Evolutionary conservation across 2,888 invertebrate genomes (phyloP).

Genomic region (Magallana nippona): DNA sequence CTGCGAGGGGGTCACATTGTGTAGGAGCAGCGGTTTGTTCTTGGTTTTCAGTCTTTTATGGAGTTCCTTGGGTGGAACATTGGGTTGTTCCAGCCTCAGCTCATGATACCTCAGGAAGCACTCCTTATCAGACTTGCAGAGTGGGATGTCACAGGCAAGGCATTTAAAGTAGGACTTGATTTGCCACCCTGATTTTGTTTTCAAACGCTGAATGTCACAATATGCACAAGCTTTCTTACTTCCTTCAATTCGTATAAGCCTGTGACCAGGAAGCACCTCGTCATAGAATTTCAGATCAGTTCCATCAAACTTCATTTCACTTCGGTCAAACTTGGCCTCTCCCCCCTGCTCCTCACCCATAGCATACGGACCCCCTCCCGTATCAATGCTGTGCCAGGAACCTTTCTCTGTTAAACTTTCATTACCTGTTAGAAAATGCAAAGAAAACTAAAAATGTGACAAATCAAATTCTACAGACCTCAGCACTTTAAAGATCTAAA

Average conservation of each 20-base stretch:
- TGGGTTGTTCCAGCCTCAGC: constrained; percentile 43
- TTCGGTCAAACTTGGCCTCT: constrained; percentile 19
- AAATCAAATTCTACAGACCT: not conserved
- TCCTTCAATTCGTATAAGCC: constrained; percentile 43
- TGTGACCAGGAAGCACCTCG: constrained; percentile 36
- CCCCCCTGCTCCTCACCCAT: constrained; percentile 7
- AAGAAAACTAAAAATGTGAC: not conserved
- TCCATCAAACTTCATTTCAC: constrained; percentile 19
- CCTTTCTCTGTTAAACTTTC: not conserved
- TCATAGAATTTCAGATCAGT: constrained; percentile 22
- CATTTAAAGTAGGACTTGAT: constrained; percentile 51
- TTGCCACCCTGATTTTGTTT: constrained; percentile 49
- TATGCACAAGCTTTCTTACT: constrained; percentile 48
- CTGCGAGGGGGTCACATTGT: constrained; percentile 37
- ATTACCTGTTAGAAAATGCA: not conserved
- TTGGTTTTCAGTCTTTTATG: constrained; percentile 47
- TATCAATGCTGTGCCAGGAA: constrained; percentile 31
- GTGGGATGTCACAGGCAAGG: constrained; percentile 46
- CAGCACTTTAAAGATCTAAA: not conserved
- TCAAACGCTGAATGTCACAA: constrained; percentile 47
- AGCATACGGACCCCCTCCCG: constrained; percentile 19
- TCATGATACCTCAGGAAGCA: constrained; percentile 46
- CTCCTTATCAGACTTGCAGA: constrained; percentile 48
- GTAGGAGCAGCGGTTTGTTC: constrained; percentile 33
- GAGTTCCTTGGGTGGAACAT: constrained; percentile 46